Conservation (phyloP, 2,888 invertebrate species). For the Troides aeacus region DNA sequence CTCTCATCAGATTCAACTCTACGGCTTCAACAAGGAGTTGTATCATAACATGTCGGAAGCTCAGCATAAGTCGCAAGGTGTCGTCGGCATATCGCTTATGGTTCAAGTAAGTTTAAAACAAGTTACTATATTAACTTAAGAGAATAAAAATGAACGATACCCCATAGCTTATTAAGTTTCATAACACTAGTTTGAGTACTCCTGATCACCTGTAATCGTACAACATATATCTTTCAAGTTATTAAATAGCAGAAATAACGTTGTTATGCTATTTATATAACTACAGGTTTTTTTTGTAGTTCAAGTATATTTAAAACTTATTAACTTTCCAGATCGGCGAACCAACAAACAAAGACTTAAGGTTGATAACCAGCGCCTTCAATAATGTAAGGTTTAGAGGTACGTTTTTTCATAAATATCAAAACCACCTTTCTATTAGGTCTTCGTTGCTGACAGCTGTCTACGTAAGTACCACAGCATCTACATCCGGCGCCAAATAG, state of each 20-base stretch:
- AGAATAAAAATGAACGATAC: neutral
- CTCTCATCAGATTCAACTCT: constrained; percentile 91
- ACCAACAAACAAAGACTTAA: constrained; percentile 90
- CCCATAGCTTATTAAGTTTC: too few species aligned
- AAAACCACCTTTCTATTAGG: too few species aligned
- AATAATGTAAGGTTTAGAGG: constrained; percentile 92
- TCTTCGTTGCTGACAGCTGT: neutral
- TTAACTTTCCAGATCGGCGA: constrained; percentile 87
- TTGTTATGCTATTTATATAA: neutral
- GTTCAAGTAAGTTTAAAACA: constrained; percentile 85
- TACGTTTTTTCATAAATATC: constrained; percentile 60
- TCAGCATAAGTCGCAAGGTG: constrained; percentile 96
- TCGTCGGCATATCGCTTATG: constrained; percentile 96
- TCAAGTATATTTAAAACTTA: neutral
- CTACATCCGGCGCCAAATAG: too few species aligned
- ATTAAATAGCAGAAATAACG: too few species aligned
- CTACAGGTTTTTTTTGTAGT: neutral
- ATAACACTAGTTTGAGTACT: too few species aligned
- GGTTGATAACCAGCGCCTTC: constrained; percentile 92
- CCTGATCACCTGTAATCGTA: too few species aligned
- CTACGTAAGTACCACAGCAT: too few species aligned
- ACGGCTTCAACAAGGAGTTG: constrained; percentile 97
- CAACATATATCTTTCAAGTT: too few species aligned
- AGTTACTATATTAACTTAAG: neutral
- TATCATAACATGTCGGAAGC: constrained; percentile 98